A percentile compares a stretch with the other conserved stretches of the same genome.
Evolutionary conservation across 2,888 invertebrate genomes (phyloP).

Genomic region (Ophonus ardosiacus): DNA sequence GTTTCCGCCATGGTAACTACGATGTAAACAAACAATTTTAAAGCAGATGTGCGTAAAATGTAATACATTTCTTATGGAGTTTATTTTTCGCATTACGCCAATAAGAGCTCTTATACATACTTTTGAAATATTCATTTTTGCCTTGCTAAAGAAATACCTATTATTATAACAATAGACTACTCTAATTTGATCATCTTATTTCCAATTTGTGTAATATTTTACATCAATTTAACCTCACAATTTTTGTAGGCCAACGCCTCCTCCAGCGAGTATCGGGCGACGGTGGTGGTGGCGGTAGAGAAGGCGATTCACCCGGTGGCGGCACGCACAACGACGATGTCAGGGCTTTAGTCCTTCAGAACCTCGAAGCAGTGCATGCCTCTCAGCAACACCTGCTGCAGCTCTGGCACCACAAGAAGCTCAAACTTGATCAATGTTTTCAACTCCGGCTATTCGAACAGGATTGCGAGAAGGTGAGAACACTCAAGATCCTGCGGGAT

Average conservation of each 20-base stretch:
- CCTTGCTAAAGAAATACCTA: too few species aligned
- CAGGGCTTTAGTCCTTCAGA: slow-evolving; percentile 85
- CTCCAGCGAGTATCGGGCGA: slow-evolving; percentile 78
- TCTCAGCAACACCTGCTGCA: slow-evolving; percentile 95
- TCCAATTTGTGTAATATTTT: too few species aligned
- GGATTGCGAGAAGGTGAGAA: slow-evolving; percentile 93
- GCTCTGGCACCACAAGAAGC: slow-evolving; percentile 96
- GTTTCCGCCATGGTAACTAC: too few species aligned
- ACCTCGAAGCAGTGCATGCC: slow-evolving; percentile 91
- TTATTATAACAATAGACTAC: too few species aligned
- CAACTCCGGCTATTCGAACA: slow-evolving; percentile 97
- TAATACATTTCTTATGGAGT: too few species aligned
- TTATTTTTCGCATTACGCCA: too few species aligned
- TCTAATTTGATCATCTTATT: too few species aligned
- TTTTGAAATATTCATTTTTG: too few species aligned
- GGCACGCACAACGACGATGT: slow-evolving; percentile 81
- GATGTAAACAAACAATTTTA: too few species aligned
- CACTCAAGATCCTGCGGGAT: not conserved
- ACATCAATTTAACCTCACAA: too few species aligned
- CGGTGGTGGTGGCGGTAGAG: slow-evolving; percentile 80
- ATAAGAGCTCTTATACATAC: too few species aligned
- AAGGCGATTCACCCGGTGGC: slow-evolving; percentile 86
- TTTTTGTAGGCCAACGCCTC: slow-evolving; percentile 81
- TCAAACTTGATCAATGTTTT: slow-evolving; percentile 96
- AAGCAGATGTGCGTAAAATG: too few species aligned